phyloP scores from a whole-genome alignment of 2,113 vertebrate genomes.

The Ariopsis seemanni region DNA sequence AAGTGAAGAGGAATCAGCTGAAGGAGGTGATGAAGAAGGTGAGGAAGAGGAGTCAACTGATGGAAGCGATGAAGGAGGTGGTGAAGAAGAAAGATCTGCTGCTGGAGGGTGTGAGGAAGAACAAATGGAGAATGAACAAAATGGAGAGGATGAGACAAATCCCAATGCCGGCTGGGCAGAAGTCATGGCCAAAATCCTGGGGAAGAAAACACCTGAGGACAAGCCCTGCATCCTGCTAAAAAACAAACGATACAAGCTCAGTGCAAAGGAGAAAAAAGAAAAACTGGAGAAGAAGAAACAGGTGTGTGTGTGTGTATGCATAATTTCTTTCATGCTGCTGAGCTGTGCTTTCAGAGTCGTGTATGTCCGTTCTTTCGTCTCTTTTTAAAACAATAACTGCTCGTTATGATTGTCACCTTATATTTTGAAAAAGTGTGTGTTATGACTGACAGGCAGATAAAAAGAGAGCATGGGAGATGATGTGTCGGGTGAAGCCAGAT shows the following conservation, averaged over 20 bases:
- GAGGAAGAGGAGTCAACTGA: slow-evolving; percentile 12
- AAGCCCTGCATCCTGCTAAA: slow-evolving; percentile 82
- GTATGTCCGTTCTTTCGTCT: not conserved
- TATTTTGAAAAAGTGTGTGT: not conserved
- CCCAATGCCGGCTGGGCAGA: slow-evolving; percentile 85
- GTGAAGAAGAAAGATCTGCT: slow-evolving; percentile 45
- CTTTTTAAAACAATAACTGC: not conserved
- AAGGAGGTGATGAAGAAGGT: slow-evolving; percentile 18
- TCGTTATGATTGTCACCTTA: no score
- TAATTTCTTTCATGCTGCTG: not conserved
- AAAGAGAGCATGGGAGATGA: slow-evolving; percentile 88
- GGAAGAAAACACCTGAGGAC: slow-evolving; percentile 75
- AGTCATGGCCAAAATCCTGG: slow-evolving; percentile 93
- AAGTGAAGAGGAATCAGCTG: slow-evolving; percentile 9
- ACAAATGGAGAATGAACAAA: not conserved
- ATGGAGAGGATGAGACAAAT: slow-evolving; percentile 53
- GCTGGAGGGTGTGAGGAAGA: slow-evolving; percentile 34
- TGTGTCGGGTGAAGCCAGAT: slow-evolving; percentile 90
- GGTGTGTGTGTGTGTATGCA: slow-evolving; percentile 69
- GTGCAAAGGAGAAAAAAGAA: slow-evolving; percentile 74
- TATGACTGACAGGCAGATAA: slow-evolving; percentile 79
- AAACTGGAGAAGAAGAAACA: slow-evolving; percentile 77
- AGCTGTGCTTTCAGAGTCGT: not conserved
- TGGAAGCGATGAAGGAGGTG: slow-evolving; percentile 14
- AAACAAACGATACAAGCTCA: slow-evolving; percentile 84